phyloP scores from a whole-genome alignment of 1,140 invertebrate species.

The Drosophila bocqueti region DNA sequence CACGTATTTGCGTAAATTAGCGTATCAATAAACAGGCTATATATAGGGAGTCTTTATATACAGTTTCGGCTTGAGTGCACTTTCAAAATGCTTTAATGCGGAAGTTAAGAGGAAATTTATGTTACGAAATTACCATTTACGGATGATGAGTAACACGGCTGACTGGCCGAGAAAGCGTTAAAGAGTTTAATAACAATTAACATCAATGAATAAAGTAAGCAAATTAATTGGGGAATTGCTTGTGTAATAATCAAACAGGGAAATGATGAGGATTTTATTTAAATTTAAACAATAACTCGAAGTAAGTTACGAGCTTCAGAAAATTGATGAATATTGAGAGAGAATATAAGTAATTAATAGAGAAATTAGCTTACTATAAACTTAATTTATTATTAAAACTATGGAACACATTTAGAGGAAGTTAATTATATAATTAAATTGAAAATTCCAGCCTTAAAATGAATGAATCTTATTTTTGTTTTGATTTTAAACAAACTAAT shows the following conservation, averaged over 20 bases:
- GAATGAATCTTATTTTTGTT: background rate
- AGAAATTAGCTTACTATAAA: too few species aligned
- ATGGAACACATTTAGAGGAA: background rate
- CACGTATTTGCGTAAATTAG: slow-evolving; percentile 56
- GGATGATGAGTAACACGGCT: slow-evolving; percentile 37
- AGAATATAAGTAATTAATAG: background rate
- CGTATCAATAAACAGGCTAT: slow-evolving; percentile 45
- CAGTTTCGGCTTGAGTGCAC: slow-evolving; percentile 25
- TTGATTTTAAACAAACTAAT: slow-evolving; percentile 3
- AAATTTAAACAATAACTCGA: background rate
- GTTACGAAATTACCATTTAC: slow-evolving; percentile 32
- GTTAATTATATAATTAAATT: background rate
- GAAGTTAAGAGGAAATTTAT: slow-evolving; percentile 39
- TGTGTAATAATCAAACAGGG: background rate
- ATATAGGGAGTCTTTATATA: slow-evolving; percentile 9
- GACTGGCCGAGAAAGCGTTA: background rate
- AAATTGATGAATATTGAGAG: too few species aligned
- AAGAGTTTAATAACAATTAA: slow-evolving; percentile 16
- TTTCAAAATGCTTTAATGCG: slow-evolving; percentile 30
- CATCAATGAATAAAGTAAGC: background rate
- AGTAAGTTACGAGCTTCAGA: too few species aligned
- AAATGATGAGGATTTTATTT: background rate
- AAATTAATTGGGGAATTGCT: slow-evolving; percentile 6
- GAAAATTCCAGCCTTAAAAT: background rate
- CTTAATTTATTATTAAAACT: too few species aligned